Base-by-base conservation (phyloP, 2,113 vertebrate species). In the Galbula dea region DNA sequence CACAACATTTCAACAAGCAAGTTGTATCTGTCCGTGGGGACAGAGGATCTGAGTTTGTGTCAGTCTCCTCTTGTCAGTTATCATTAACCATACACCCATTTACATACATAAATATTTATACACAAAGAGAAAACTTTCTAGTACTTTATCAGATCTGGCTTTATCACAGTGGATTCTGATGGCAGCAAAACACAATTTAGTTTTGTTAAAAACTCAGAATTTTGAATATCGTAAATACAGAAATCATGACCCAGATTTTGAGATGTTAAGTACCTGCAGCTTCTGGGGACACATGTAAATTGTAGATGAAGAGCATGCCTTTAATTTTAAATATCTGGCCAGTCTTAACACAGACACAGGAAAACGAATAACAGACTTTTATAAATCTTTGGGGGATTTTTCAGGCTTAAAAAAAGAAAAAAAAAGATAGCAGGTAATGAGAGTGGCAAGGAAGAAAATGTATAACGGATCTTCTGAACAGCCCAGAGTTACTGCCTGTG, bases 41-140 rank as follows among this genome's bases (percentile, higher is more conserved):
- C 96, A 97, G 96, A 95, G 89, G 89, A 97, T 97, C 96, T 97
- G 91, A 96, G 94, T 93, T 97, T 92, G 95, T 97, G 97, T 97
- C 97, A 97, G 92, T 96, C 94, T 97, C 92, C 80, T 97, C 95
- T 96, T 57, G 88, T 96, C 77, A 77, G 96, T 97, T 97, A 95
- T 95, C 97, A 98, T 97, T 97, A 98, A 97, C 95, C 72, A 92
- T 71, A 94, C 34, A 72, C 11, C 80, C 87, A 93, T 97, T 96
- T 97, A 93, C 95, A 97, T 96, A 96, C 89, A 98, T 97, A 97
- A 97, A 98, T 98, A 97, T 97, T 97, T 97, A 98, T 97, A 94
- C 81, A 95, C 78, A 94, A 96, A 97, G 92, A 94, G 88, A 95
- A 97, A 96, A 88, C 85, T 97, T 97, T 87, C 90, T 83, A 27